Evolutionary conservation across 1,140 invertebrate species (phyloP).

Genomic region (Subanguina moxae): DNA sequence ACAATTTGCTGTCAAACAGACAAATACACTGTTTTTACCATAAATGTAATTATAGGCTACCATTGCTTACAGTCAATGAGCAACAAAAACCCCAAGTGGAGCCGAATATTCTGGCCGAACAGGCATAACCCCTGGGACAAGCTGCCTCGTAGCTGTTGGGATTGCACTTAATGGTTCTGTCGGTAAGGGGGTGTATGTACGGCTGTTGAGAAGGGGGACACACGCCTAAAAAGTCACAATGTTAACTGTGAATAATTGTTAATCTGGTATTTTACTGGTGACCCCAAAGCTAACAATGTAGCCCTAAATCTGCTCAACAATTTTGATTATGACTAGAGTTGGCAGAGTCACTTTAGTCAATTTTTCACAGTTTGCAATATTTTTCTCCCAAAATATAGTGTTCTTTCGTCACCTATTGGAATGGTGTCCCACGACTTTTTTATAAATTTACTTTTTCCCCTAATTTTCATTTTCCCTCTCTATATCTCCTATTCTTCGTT

Average conservation of each 20-base stretch:
- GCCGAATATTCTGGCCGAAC: constrained; percentile 16
- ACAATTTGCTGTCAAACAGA: not conserved
- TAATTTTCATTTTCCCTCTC: no score
- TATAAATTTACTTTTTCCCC: no score
- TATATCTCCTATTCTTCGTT: no score
- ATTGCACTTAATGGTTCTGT: constrained; percentile 28
- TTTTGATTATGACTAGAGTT: no score
- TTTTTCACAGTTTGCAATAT: no score
- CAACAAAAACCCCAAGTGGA: constrained; percentile 24
- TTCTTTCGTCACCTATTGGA: no score
- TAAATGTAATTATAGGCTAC: not conserved
- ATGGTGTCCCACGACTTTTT: no score
- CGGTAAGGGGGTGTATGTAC: constrained; percentile 24
- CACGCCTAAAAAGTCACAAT: constrained; percentile 1
- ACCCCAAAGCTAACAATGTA: no score
- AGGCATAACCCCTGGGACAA: constrained; percentile 19
- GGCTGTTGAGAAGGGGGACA: constrained; percentile 12
- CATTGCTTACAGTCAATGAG: constrained; percentile 8
- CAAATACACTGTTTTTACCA: not conserved
- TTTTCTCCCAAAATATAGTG: no score
- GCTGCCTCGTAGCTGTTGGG: constrained; percentile 17
- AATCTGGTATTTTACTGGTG: not conserved
- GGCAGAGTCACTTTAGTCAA: no score
- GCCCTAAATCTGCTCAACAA: no score
- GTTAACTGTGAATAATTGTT: not conserved